A percentile compares a stretch with the other conserved stretches of the same genome.
These are phyloP conservation scores for Dromaius novaehollandiae DNA, from an alignment of 2,113 vertebrate genomes.

Conservation along the genomic window DNA sequence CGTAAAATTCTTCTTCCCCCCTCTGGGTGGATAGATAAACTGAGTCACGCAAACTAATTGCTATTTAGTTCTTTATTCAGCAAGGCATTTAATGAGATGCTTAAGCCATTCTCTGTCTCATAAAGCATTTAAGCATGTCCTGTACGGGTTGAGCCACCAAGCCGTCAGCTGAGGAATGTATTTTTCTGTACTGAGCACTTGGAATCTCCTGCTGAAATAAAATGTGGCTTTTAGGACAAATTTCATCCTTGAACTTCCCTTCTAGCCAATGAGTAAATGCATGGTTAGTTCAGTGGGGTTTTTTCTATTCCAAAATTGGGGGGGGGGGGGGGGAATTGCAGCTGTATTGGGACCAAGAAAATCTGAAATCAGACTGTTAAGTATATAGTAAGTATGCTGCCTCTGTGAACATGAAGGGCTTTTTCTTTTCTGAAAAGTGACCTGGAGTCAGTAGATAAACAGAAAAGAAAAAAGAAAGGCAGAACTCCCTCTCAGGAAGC, in stretches of 20 bases:
- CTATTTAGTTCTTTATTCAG: not conserved
- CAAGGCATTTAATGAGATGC: not conserved
- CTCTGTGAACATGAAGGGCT: not conserved
- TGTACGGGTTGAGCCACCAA: not conserved
- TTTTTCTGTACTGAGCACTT: conserved; percentile 14
- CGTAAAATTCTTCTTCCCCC: not conserved
- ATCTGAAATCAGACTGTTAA: not conserved
- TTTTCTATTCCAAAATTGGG: not conserved
- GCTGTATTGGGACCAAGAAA: not conserved
- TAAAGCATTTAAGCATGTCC: not conserved
- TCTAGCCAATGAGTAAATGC: not conserved
- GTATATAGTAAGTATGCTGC: not conserved
- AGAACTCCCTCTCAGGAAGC: not conserved
- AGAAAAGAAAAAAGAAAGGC: not conserved
- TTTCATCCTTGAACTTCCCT: not conserved
- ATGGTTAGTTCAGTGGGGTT: not conserved
- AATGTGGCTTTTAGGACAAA: not conserved
- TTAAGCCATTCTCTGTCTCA: not conserved
- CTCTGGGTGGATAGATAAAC: conserved; percentile 33
- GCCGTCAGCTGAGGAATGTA: not conserved
- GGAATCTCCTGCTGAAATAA: not conserved
- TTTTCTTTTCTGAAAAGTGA: not conserved
- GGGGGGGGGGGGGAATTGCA: not conserved
- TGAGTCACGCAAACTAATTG: conserved; percentile 31
- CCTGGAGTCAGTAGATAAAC: not conserved